Base-by-base conservation (phyloP, 2,888 invertebrate species). In the Drosophila picticornis region DNA sequence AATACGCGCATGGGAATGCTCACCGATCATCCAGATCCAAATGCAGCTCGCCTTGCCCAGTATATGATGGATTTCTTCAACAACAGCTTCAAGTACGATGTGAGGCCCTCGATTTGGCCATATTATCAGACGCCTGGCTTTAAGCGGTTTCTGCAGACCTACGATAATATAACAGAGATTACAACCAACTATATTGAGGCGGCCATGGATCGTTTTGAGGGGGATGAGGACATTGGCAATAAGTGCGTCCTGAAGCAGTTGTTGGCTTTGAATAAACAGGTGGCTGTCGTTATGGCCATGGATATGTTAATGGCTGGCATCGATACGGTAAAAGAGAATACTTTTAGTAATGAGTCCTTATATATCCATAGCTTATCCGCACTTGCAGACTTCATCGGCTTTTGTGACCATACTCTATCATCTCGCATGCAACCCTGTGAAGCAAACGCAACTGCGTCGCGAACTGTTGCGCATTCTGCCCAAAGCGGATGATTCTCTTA, bases 261-360 rank as follows among this genome's bases (percentile, higher is more conserved):
- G 32, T 91, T 96, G 57, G 94, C 94, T 19, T 94, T 95, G 9
- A 95, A 96, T 83, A 94, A 94, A 62, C 94, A 94, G 90, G 94
- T 96, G 19, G 96, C 96, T 0, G 88, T 95, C 40, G 94, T 95
- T 73, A 96, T 96, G 96, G 95, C 95, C 1, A 94, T 95, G 83
- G 96, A 96, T 90, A 96, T 96, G 96, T 82, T 96, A 16, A 93
- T 95, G 72, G 96, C 96, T 55, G 96, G 96, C 73, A 95, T 96
- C 40, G 96, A 96, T 90, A 96, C 96, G 77, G 96, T 97, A 93
- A 10, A 22, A 16, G n/a, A 22, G 1, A n/a, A 34, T 16, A 2
- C 11, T 32, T 0, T 11, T 48, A 9, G 9, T 46, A 25, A 27
- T 46, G 16, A 46, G 25, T 46, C 25, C 25, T 16, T 27, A 27